Evolutionary conservation across 1,140 invertebrate species (phyloP).

Genomic region (Laodelphax striatellus): DNA sequence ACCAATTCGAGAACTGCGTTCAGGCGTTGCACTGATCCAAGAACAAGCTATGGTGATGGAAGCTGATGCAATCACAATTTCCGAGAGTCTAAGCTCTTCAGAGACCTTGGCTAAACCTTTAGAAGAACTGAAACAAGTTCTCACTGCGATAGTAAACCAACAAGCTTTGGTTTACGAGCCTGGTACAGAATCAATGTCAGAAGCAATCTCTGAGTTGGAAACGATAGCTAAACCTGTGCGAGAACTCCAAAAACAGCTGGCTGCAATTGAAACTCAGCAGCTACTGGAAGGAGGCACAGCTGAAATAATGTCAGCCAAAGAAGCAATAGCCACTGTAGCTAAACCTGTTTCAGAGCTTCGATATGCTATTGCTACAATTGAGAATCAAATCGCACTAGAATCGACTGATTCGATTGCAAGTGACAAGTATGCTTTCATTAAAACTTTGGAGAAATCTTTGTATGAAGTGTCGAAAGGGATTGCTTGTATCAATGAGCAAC

Average conservation of each 20-base stretch:
- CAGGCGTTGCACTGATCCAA: slow-evolving; percentile 25
- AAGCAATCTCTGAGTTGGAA: slow-evolving; percentile 28
- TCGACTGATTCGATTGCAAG: slow-evolving; percentile 5
- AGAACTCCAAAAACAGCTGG: slow-evolving; percentile 39
- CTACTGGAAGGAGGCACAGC: slow-evolving; percentile 6
- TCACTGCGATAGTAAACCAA: slow-evolving; percentile 5
- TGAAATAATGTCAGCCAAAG: slow-evolving; percentile 2
- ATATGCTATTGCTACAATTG: slow-evolving; percentile 7
- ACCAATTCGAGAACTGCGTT: slow-evolving; percentile 28
- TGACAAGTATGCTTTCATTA: slow-evolving; percentile 22
- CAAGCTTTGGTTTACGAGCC: slow-evolving; percentile 8
- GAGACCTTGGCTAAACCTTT: slow-evolving; percentile 28
- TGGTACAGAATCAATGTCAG: slow-evolving; percentile 3
- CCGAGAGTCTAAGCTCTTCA: slow-evolving; percentile 17
- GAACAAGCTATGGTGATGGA: slow-evolving; percentile 23
- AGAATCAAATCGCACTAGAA: slow-evolving; percentile 11
- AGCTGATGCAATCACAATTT: slow-evolving; percentile 12
- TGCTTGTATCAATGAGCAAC: slow-evolving; percentile 29
- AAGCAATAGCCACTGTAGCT: neutral
- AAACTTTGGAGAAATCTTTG: slow-evolving; percentile 33
- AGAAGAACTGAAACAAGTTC: slow-evolving; percentile 42
- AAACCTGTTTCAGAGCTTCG: slow-evolving; percentile 12
- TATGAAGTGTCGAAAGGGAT: slow-evolving; percentile 32
- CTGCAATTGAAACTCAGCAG: slow-evolving; percentile 30
- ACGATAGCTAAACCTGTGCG: slow-evolving; percentile 38